Evolutionary conservation across 2,888 invertebrate genomes (phyloP).

Genomic region (Lithodes maja): DNA sequence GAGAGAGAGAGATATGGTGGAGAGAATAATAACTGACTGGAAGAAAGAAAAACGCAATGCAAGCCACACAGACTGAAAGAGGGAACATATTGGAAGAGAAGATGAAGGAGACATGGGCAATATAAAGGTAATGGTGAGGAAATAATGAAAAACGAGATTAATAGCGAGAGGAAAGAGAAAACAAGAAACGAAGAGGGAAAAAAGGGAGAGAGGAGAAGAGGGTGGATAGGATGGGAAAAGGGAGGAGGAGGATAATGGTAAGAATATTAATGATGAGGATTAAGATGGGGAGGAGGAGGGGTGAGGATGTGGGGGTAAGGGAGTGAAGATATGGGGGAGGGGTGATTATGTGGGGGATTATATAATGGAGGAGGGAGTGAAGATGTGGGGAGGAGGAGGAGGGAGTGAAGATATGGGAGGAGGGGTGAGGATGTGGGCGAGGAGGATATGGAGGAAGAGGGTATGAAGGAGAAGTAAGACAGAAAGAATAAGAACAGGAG

Average conservation of each 20-base stretch:
- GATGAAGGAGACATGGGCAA: not conserved
- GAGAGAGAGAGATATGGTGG: not conserved
- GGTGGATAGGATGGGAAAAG: not conserved
- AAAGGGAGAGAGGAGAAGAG: not conserved
- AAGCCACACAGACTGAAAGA: not conserved
- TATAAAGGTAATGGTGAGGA: not conserved
- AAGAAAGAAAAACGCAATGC: not conserved
- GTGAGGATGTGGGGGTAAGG: no score
- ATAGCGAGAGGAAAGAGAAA: not conserved
- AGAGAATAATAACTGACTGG: not conserved
- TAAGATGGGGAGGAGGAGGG: no score
- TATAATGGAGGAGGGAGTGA: no score
- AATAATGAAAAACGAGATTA: not conserved
- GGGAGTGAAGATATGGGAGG: no score
- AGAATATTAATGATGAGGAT: no score
- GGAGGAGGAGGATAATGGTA: not conserved
- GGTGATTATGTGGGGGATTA: no score
- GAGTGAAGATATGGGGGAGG: no score
- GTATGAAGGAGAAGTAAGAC: no score
- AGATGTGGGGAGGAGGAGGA: no score
- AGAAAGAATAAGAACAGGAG: no score
- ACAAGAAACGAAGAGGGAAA: not conserved
- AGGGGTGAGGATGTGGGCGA: no score
- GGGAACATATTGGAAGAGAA: not conserved
- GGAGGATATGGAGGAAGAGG: no score